phyloP scores from a whole-genome alignment of 2,888 invertebrate genomes.

The Drosophila pseudotalamancana region DNA sequence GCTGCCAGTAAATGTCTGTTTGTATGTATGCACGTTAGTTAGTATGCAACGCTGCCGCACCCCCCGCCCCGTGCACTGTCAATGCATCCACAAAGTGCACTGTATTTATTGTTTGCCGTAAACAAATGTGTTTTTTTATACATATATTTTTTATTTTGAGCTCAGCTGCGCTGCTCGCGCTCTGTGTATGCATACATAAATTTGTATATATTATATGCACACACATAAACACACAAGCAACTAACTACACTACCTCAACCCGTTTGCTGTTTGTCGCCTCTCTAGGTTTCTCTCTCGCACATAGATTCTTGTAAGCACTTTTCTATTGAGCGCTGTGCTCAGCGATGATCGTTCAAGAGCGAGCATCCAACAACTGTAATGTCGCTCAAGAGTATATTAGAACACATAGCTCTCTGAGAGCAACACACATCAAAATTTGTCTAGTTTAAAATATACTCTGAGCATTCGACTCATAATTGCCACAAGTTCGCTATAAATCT shows the following conservation, averaged over 20 bases:
- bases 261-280: conserved; percentile 22
- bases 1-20: conserved; percentile 14
- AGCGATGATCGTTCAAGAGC: conserved; percentile 32
- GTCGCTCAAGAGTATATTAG: conserved; percentile 21
- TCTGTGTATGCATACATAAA: conserved; percentile 7
- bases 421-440: too few relatives aligned
- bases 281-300: not conserved
- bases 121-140: conserved; percentile 53
- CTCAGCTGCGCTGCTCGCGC: conserved; percentile 27
- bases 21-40: not conserved
- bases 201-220: conserved; percentile 6
- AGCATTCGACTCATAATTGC: not conserved
- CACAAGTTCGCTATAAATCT: not conserved
- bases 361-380: not conserved
- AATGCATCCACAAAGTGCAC: conserved; percentile 36
- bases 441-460: not conserved
- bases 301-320: not conserved
- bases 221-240: conserved; percentile 9
- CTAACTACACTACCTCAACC: conserved; percentile 29
- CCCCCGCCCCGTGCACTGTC: conserved; percentile 2
- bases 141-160: conserved; percentile 17
- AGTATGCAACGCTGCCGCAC: conserved; percentile 5
- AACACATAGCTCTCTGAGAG: conserved; percentile 8
- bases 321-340: conserved; percentile 19
- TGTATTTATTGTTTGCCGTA: conserved; percentile 64